Evolutionary conservation across 2,888 invertebrate genomes (phyloP).

Genomic region (Pogonocherus hispidulus): DNA sequence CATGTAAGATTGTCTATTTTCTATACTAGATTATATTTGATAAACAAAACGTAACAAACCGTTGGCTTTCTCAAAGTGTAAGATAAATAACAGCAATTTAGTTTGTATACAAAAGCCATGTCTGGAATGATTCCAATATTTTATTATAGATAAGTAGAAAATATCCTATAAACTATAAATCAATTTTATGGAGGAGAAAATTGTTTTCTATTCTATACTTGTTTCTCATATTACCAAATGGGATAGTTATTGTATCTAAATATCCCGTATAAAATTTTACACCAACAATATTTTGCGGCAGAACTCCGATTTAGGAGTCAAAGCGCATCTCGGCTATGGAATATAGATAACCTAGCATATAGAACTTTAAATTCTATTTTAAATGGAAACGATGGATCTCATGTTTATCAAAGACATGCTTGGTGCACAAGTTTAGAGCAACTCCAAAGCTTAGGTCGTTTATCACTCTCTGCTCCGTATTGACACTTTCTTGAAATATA

Average conservation of each 20-base stretch:
- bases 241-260: not conserved
- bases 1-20: too few species aligned
- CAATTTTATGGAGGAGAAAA: not conserved
- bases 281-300: not conserved
- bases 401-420: slow-evolving; percentile 46
- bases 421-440: slow-evolving; percentile 39
- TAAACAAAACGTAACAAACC: too few species aligned
- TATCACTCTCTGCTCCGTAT: slow-evolving; percentile 48
- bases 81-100: too few species aligned
- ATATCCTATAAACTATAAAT: too few species aligned
- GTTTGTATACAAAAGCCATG: too few species aligned
- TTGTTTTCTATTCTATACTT: not conserved
- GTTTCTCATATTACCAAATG: not conserved
- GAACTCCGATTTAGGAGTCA: not conserved
- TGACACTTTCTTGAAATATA: slow-evolving; percentile 49
- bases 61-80: too few species aligned
- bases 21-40: too few species aligned
- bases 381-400: slow-evolving; percentile 42
- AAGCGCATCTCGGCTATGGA: slow-evolving; percentile 5
- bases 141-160: too few species aligned
- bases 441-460: slow-evolving; percentile 47
- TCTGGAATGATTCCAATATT: too few species aligned
- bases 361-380: slow-evolving; percentile 38
- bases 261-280: slow-evolving; percentile 7
- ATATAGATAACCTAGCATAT: not conserved